These are phyloP conservation scores for Porites divaricata DNA, from an alignment of 92 coral and sea anemone species.

Conservation along the genomic window DNA sequence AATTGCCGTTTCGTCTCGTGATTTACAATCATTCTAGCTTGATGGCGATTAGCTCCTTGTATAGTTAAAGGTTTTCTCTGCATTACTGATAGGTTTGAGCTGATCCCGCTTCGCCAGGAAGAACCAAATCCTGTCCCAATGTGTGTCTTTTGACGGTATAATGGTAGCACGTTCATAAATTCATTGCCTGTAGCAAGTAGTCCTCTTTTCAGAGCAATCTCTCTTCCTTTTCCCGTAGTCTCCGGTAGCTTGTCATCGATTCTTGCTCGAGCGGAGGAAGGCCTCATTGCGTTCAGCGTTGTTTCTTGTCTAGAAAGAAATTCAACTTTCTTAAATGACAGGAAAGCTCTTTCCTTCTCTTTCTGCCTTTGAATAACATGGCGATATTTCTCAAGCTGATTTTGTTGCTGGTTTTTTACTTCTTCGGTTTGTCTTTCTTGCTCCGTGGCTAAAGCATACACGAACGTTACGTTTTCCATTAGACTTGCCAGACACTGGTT, in stretches of 20 bases:
- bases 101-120: neutral
- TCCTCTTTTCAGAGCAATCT: neutral
- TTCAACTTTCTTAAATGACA: slow-evolving; percentile 13
- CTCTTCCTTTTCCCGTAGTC: neutral
- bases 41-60: too few species aligned
- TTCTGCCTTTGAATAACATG: neutral
- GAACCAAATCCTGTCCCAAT: neutral
- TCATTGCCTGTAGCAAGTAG: neutral
- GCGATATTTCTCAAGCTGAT: slow-evolving; percentile 25
- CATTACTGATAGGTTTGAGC: neutral
- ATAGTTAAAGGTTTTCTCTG: neutral
- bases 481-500: too few species aligned
- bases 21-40: neutral
- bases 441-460: slow-evolving; percentile 12
- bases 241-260: slow-evolving; percentile 3
- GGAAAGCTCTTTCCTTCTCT: slow-evolving; percentile 13
- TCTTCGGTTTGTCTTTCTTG: slow-evolving; percentile 9
- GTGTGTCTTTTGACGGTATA: slow-evolving; percentile 14
- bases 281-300: neutral
- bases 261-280: neutral
- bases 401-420: slow-evolving; percentile 10
- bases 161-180: neutral
- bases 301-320: slow-evolving; percentile 24
- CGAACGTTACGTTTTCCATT: slow-evolving; percentile 17
- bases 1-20: neutral